These are phyloP conservation scores for Dromas ardeola DNA, from an alignment of 2,113 vertebrate species.

Conservation along the genomic window DNA sequence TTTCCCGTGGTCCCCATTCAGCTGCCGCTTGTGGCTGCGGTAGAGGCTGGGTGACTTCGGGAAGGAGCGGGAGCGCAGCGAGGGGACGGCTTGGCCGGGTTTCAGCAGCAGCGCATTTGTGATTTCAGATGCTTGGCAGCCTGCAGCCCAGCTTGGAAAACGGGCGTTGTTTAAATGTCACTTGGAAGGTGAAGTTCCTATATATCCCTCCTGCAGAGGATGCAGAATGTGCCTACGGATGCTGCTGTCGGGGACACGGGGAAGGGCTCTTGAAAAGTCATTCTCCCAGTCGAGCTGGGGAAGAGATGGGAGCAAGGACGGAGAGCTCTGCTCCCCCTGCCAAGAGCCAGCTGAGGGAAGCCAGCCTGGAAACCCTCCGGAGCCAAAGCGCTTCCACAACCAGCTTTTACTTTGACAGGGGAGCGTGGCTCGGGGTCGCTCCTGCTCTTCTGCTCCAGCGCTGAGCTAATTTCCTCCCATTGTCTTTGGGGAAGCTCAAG, in stretches of 20 bases:
- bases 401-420: neutral
- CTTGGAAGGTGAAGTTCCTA: neutral
- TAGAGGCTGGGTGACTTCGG: rapidly evolving
- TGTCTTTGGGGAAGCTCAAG: neutral
- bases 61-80: rapidly evolving
- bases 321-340: rapidly evolving
- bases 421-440: rapidly evolving
- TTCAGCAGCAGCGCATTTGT: neutral
- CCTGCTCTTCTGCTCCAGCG: neutral
- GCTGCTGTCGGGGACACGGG: rapidly evolving
- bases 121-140: neutral
- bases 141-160: neutral
- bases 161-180: neutral
- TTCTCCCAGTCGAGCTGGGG: neutral
- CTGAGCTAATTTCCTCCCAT: neutral
- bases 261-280: neutral
- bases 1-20: rapidly evolving
- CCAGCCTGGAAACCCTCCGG: neutral
- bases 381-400: neutral
- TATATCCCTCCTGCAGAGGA: neutral
- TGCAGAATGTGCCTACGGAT: neutral
- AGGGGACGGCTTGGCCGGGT: neutral
- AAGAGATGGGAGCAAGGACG: neutral
- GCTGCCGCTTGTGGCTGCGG: rapidly evolving
- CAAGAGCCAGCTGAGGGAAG: neutral